Conservation (phyloP, 2,888 invertebrate genomes). For the Seira musarum region DNA sequence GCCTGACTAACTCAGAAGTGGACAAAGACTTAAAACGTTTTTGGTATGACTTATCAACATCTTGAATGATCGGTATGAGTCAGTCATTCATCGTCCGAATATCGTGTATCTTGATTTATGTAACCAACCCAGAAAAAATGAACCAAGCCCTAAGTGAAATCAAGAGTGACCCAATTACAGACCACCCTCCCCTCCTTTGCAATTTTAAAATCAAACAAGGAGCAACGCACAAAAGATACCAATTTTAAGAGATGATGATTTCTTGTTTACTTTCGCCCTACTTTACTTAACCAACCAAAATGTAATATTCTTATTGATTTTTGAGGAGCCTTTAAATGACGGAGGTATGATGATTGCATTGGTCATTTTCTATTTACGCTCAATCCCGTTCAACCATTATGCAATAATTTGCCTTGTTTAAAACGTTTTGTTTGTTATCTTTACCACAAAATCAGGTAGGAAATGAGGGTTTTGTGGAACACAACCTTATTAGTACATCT, state of each 20-base stretch:
- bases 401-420: neutral
- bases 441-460: neutral
- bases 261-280: slow-evolving; percentile 16
- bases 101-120: neutral
- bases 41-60: neutral
- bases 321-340: neutral
- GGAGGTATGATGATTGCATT: slow-evolving; percentile 9
- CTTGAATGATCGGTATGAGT: neutral
- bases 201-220: neutral
- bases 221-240: neutral
- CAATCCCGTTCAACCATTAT: neutral
- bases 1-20: too few species aligned
- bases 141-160: slow-evolving; percentile 24
- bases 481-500: slow-evolving; percentile 16
- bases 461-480: neutral
- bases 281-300: slow-evolving; percentile 7
- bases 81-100: neutral
- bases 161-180: slow-evolving; percentile 48
- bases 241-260: slow-evolving; percentile 6
- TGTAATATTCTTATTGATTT: slow-evolving; percentile 8
- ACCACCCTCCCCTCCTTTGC: slow-evolving; percentile 12
- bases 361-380: slow-evolving; percentile 2
- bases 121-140: neutral
- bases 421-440: neutral
- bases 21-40: neutral